Base-by-base conservation (phyloP, 92 coral and sea anemone genomes). In the Paragorgia papillata region DNA sequence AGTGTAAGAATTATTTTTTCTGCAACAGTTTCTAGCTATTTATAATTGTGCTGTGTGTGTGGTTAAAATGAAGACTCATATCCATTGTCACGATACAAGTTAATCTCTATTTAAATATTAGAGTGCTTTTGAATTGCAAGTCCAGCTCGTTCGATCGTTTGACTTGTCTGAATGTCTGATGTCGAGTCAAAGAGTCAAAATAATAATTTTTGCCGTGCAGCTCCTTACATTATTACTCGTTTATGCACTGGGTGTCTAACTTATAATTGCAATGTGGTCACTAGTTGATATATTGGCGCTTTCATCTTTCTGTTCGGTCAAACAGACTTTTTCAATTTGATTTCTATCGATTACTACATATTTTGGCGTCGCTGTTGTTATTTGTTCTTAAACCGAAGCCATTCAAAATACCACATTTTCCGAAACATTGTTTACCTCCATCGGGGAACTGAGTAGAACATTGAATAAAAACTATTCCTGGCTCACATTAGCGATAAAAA, bases 1-100 rank as follows among this genome's bases (percentile, higher is more conserved):
- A 94, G 80, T 94, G 98, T 94, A 89, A 94, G 98, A 70, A n/a
- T n/a, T 65, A 66, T 80, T 69, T 79, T 88, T 51, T 35, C 58
- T 51, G 58, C 58, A 51, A 35, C 15, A n/a, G 44, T 14, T 68
- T 41, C 15, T 64, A 35, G 26, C 71, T 35, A 29, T 68, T 49
- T 68, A 46, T 68, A 24, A 68, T 68, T 44, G 39, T 48, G 22
- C 26, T 28, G 59, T 68, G 57, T 22, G 19, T 28, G 59, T 68
- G 57, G 28, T 25, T 25, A 68, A 22, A 49, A 44, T 7, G 75
- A 35, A n/a, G 73, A 22, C 18, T 8, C 33, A 46, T 19, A 21
- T 68, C n/a, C 26, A 26, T 68, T 28, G 41, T 49, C 59, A 28
- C 39, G 20, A 60, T 1, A 35, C 39, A 18, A 8, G 13, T 9